Percentiles rank a stretch among this genome's conserved stretches.
phyloP scores from a whole-genome alignment of 1,140 invertebrate genomes.

The Cotesia chilonis region DNA sequence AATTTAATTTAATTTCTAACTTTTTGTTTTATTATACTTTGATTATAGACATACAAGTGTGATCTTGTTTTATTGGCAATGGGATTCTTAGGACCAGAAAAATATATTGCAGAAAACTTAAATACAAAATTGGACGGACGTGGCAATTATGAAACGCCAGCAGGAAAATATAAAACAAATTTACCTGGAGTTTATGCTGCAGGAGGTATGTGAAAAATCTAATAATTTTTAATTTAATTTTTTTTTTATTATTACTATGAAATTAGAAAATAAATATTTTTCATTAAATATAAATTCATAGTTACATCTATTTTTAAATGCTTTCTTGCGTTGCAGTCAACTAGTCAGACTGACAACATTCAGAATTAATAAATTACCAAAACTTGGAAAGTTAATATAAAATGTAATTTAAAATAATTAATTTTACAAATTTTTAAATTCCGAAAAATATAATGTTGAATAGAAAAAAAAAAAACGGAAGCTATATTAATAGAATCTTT shows the following conservation, averaged over 20 bases:
- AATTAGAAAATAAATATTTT: too few relatives aligned
- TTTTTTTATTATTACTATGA: not conserved
- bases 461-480: too few relatives aligned
- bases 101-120: slow-evolving; percentile 86
- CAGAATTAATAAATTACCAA: too few relatives aligned
- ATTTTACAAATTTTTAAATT: too few relatives aligned
- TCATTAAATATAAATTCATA: too few relatives aligned
- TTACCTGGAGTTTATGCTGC: slow-evolving; percentile 92
- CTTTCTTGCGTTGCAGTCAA: too few relatives aligned
- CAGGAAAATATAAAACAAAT: slow-evolving; percentile 82
- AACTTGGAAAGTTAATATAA: too few relatives aligned
- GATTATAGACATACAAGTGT: slow-evolving; percentile 72
- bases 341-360: too few relatives aligned
- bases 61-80: slow-evolving; percentile 96
- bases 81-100: slow-evolving; percentile 98
- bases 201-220: slow-evolving; percentile 75
- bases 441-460: too few relatives aligned
- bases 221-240: not conserved
- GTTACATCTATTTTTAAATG: too few relatives aligned
- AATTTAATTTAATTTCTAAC: slow-evolving; percentile 23
- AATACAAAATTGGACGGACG: slow-evolving; percentile 86
- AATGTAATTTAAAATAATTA: too few relatives aligned
- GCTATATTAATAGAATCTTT: too few relatives aligned
- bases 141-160: slow-evolving; percentile 89
- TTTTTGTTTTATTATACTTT: not conserved